Conservation (phyloP, 1,140 invertebrate genomes). For the Brachionus angularis region DNA sequence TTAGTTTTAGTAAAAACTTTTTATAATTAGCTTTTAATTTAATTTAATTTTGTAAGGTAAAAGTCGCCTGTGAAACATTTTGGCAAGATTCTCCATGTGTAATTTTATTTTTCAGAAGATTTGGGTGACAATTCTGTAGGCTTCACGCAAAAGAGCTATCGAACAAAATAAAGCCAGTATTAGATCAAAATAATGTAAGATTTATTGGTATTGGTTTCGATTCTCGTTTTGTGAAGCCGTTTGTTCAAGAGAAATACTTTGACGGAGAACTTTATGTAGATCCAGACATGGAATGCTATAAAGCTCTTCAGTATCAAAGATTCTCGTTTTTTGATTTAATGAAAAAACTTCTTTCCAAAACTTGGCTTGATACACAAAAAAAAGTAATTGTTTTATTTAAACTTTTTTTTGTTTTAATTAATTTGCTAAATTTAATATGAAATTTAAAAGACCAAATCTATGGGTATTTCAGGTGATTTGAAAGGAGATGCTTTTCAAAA, state of each 20-base stretch:
- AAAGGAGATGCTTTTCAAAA: constrained; percentile 42
- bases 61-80: constrained; percentile 31
- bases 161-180: constrained; percentile 20
- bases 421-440: neutral
- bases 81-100: constrained; percentile 43
- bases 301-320: constrained; percentile 33
- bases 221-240: constrained; percentile 41
- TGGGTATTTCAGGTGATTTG: constrained; percentile 9
- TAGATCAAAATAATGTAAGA: constrained; percentile 32
- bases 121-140: constrained; percentile 43
- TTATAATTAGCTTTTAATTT: neutral
- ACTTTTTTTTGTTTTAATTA: no score
- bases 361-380: constrained; percentile 19
- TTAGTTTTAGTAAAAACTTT: no score
- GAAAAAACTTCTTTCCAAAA: constrained; percentile 27
- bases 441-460: neutral
- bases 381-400: neutral
- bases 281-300: constrained; percentile 40
- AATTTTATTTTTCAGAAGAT: constrained; percentile 39
- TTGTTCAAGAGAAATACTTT: constrained; percentile 36
- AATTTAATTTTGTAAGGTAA: neutral
- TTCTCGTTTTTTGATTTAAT: constrained; percentile 39
- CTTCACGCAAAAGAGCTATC: constrained; percentile 37
- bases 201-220: constrained; percentile 39
- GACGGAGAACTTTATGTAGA: constrained; percentile 41